These are phyloP conservation scores for Polyommatus iphigenia DNA, from an alignment of 2,888 invertebrate species.

Conservation along the genomic window DNA sequence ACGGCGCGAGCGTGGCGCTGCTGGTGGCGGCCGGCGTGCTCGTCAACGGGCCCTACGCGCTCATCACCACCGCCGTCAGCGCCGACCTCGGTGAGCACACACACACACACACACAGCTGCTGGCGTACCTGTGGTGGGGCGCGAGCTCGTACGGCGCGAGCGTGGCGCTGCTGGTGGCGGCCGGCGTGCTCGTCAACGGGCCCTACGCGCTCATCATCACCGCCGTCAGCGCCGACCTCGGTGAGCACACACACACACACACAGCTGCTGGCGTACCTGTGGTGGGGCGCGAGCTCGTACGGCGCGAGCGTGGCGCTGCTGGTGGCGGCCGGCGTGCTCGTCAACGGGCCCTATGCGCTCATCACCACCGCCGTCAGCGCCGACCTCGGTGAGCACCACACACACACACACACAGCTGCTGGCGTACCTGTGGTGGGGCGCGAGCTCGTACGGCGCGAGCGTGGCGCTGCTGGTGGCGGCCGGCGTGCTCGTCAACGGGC, in stretches of 20 bases:
- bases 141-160: constrained; percentile 81
- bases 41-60: constrained; percentile 97
- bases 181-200: constrained; percentile 94
- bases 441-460: constrained; percentile 80
- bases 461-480: constrained; percentile 85
- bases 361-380: constrained; percentile 98
- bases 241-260: not conserved
- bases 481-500: constrained; percentile 95
- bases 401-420: not conserved
- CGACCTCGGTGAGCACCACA: constrained; percentile 16
- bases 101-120: not conserved
- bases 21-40: constrained; percentile 88
- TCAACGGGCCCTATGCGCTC: constrained; percentile 97
- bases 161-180: constrained; percentile 84
- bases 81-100: constrained; percentile 64
- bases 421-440: constrained; percentile 89
- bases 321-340: constrained; percentile 88
- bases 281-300: constrained; percentile 83
- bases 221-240: constrained; percentile 88
- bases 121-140: constrained; percentile 89
- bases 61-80: constrained; percentile 97
- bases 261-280: constrained; percentile 87
- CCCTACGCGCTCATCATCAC: constrained; percentile 98
- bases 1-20: constrained; percentile 83
- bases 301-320: constrained; percentile 84